Conservation (phyloP, 2,797 vertebrate genomes). For the Sebastes trivittatus region DNA sequence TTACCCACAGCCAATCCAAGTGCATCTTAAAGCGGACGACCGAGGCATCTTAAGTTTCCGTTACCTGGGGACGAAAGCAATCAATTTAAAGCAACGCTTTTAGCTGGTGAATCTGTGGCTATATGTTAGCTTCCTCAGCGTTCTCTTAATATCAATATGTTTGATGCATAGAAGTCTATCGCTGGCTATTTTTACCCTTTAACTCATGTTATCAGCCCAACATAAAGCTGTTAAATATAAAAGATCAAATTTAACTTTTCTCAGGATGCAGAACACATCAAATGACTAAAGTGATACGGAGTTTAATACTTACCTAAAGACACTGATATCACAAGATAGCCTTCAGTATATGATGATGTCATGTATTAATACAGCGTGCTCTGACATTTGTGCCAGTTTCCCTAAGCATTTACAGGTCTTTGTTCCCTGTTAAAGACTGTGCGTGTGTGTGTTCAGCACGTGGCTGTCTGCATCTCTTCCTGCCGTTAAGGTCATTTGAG, state of each 20-base stretch:
- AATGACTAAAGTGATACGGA: neutral
- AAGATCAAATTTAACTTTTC: neutral
- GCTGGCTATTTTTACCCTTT: neutral
- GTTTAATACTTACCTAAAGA: neutral
- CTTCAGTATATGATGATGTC: neutral
- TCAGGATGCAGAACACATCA: neutral
- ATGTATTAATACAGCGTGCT: neutral
- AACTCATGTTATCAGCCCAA: neutral
- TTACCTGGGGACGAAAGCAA: conserved; percentile 59
- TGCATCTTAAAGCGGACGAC: conserved; percentile 62
- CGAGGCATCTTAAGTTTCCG: conserved; percentile 63
- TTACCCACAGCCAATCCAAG: conserved; percentile 71
- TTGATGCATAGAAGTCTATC: neutral
- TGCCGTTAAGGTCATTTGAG: conserved; percentile 48
- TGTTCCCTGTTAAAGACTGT: neutral
- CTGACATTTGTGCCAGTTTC: conserved; percentile 7
- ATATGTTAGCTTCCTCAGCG: conserved; percentile 6
- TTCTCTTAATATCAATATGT: neutral
- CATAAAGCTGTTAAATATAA: neutral
- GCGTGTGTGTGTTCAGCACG: conserved; percentile 31
- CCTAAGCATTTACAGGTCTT: conserved; percentile 17
- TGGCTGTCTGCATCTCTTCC: conserved; percentile 54
- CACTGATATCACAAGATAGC: neutral
- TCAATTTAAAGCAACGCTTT: conserved; percentile 64
- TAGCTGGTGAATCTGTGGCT: conserved; percentile 36